Evolutionary conservation across 2,797 vertebrate genomes (phyloP), one percentile per base, ranked within the genome.

Genomic region (Botia kubotai): DNA sequence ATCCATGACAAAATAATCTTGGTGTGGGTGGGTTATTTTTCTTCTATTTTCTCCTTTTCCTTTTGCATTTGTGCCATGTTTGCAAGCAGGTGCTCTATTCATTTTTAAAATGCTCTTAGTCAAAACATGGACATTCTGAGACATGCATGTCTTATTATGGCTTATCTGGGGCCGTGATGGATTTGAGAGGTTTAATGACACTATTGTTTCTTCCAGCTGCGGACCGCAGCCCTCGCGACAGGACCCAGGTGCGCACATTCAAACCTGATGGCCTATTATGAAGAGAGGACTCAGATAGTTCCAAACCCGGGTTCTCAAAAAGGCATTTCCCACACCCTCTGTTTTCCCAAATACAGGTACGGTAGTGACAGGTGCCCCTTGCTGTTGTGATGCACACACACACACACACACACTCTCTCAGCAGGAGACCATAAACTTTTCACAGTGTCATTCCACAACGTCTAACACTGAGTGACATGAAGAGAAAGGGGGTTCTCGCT

Each of bases 121-220:
- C 13, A 77, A 43, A 14, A 75, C 76, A 73, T 65, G 48, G 36
- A 48, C 70, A 69, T 62, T 57, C 69, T 2, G 57, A 67, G 76
- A 46, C 70, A 79, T 52, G 70, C 23, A 71, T 46, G 36, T 26
- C 46, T 70, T 67, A 82, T 71, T 79, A 63, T 48, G 80, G 67
- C 8, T 58, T 46, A 53, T 74, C 29, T 80, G 55, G 17, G n/a
- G 71, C n/a, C 43, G 46, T 83, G 80, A 80, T 84, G 80, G 65
- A 84, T 80, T 67, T 69, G 55, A 43, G 21, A 62, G 29, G 62
- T 75, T 58, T 75, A 75, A 82, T 82, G 72, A 81, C 62, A 50
- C 39, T 43, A 71, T 82, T 75, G 86, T 74, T 43, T 74, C 67
- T 65, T 77, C 86, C 86, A 87, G 81, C 80, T 87, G 86, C 82